phyloP scores from a whole-genome alignment of 2,888 invertebrate species.

The Callyntrura guangdongensis region DNA sequence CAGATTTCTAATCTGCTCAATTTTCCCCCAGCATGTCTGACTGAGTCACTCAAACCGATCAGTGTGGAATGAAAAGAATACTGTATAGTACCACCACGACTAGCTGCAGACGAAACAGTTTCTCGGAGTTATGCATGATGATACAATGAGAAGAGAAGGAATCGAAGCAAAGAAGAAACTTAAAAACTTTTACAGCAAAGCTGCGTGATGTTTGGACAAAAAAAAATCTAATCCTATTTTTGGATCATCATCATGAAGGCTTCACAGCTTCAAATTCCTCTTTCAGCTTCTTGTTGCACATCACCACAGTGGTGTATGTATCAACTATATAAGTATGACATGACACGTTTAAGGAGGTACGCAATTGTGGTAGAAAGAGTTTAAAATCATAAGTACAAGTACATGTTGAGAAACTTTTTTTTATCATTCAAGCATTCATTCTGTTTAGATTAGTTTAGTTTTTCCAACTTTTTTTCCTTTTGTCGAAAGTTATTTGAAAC shows the following conservation, averaged over 20 bases:
- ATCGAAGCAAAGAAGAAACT: background rate
- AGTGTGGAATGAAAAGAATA: background rate
- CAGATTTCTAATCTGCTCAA: slow-evolving; percentile 7
- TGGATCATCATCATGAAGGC: slow-evolving; percentile 60
- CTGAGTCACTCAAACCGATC: slow-evolving; percentile 3
- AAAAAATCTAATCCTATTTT: slow-evolving; percentile 66
- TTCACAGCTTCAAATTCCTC: slow-evolving; percentile 53
- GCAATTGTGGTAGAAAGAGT: background rate
- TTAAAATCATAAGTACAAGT: background rate
- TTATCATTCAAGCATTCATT: slow-evolving; percentile 59
- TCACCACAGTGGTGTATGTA: slow-evolving; percentile 9
- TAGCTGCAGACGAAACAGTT: background rate
- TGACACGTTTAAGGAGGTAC: background rate
- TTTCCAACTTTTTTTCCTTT: slow-evolving; percentile 36
- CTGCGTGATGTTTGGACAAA: background rate
- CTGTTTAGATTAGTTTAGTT: background rate
- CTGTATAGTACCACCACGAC: background rate
- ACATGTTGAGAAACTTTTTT: background rate
- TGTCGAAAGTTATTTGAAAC: slow-evolving; percentile 59
- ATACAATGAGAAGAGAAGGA: background rate
- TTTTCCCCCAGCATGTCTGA: slow-evolving; percentile 17
- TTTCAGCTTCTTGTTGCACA: slow-evolving; percentile 20
- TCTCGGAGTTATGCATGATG: slow-evolving; percentile 43
- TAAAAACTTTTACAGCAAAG: background rate
- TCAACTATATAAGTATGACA: background rate